Evolutionary conservation across 37 sponge, comb jelly and placozoan genomes (phyloP), one percentile per base, ranked within the genome.

Genomic region (Halisarca cf. caerulea): DNA sequence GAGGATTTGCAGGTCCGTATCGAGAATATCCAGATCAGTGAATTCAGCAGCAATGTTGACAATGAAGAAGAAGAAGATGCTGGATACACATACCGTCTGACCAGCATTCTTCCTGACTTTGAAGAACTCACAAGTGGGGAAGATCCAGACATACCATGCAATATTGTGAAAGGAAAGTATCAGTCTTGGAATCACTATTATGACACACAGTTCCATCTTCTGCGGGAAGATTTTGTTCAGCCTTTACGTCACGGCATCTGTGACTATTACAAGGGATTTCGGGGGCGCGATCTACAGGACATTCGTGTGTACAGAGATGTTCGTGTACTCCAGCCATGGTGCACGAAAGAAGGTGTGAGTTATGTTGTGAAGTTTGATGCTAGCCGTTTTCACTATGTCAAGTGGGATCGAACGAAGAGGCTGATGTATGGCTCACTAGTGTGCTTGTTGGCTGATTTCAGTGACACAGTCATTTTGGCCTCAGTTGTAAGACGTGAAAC

Each of bases 371-470:
- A 64, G 55, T 91, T 94, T 59, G 84, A 94, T 60, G 33, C 60
- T 2, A 35, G 59, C 0, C 83, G 61, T 25, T 61, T 89, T 18
- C 20, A 64, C 9, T 24, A 81, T 42, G 82, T 89, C 0, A 84
- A 89, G 0, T 96, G 96, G 96, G 87, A 93, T 36, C 85, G 89
- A 36, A 83, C 92, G 0, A 78, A 58, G 23, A 25, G 94, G 24
- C 85, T 96, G 2, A 96, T 88, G 6, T 93, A 71, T 84, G 96
- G 96, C 0, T 91, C 96, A 28, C 85, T 96, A 1, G 57, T 96
- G n/a, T 96, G 96, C 51, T 69, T 96, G 21, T 93, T 89, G 11
- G 21, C 39, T 15, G 78, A 93, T 43, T n/a, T 83, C 43, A 88
- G 91, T 42, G n/a, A 79, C 18, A 38, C 80, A 0, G 44, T 88